These are phyloP conservation scores for Nixonia krombeini DNA, from an alignment of 1,140 invertebrate genomes.

Conservation along the genomic window DNA sequence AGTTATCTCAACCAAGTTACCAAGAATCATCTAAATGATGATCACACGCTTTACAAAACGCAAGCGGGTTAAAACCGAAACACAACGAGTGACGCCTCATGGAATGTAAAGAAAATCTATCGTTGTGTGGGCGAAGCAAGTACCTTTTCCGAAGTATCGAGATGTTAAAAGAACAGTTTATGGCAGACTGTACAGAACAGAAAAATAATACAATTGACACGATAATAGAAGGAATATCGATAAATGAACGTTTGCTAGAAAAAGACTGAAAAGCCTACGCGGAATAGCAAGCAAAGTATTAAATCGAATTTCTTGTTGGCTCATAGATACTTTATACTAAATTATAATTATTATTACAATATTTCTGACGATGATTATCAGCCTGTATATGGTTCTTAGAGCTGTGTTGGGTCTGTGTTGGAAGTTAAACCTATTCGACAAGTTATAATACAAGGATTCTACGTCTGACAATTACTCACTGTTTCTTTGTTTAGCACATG, in stretches of 20 bases:
- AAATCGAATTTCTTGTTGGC: slow-evolving; percentile 63
- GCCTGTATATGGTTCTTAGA: no score
- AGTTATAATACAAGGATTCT: slow-evolving; percentile 33
- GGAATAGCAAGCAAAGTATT: slow-evolving; percentile 42
- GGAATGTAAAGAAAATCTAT: no score
- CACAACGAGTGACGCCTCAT: no score
- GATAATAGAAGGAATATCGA: neutral
- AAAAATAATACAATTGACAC: neutral
- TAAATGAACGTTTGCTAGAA: neutral
- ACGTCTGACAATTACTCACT: slow-evolving; percentile 21
- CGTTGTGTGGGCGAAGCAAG: neutral
- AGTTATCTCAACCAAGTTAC: no score
- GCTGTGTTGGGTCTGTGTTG: slow-evolving; percentile 51
- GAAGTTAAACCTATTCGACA: slow-evolving; percentile 47
- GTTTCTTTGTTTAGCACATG: slow-evolving; percentile 22
- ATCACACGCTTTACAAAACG: no score
- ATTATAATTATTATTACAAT: slow-evolving; percentile 43
- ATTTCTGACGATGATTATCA: slow-evolving; percentile 31
- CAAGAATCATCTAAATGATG: no score
- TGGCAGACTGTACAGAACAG: no score
- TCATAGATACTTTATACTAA: slow-evolving; percentile 52
- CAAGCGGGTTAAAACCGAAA: no score
- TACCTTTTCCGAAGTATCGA: neutral
- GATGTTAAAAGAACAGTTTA: no score
- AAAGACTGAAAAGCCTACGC: neutral